These are phyloP conservation scores for Drosophila ezoana DNA, from an alignment of 2,888 invertebrate genomes.

Conservation along the genomic window DNA sequence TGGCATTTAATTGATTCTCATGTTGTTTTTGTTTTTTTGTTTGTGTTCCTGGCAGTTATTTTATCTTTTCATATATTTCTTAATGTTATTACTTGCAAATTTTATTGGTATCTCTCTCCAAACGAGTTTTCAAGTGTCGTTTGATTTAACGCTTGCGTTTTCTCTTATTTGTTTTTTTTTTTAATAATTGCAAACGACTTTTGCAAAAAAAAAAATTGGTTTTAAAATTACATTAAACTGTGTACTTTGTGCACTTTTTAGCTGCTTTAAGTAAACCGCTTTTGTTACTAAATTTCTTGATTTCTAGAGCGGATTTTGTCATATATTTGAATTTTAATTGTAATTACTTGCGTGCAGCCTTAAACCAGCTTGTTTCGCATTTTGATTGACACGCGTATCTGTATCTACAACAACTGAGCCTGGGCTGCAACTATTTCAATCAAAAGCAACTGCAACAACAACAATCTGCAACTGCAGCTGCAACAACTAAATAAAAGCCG, in stretches of 20 bases:
- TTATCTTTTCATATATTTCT: slow-evolving; percentile 7
- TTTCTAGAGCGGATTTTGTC: slow-evolving; percentile 12
- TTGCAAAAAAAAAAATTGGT: slow-evolving; percentile 24
- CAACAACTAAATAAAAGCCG: slow-evolving; percentile 21
- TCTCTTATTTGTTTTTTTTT: slow-evolving; percentile 12
- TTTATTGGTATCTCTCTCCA: slow-evolving; percentile 2
- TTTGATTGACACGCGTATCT: slow-evolving; percentile 72
- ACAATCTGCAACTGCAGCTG: slow-evolving; percentile 21
- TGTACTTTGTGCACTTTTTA: slow-evolving; percentile 61
- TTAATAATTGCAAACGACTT: slow-evolving; percentile 15
- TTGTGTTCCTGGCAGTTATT: slow-evolving; percentile 6
- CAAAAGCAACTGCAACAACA: slow-evolving; percentile 17
- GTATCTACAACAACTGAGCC: slow-evolving; percentile 25
- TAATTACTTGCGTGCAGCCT: slow-evolving; percentile 20
- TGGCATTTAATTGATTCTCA: slow-evolving; percentile 19
- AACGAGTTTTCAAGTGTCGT: slow-evolving; percentile 16
- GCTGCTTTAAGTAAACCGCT: slow-evolving; percentile 2
- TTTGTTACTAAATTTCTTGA: neutral
- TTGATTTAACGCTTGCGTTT: slow-evolving; percentile 18
- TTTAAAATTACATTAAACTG: slow-evolving; percentile 39
- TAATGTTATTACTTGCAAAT: slow-evolving; percentile 12
- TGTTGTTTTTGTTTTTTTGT: neutral
- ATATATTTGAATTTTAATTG: neutral
- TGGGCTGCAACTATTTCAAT: slow-evolving; percentile 12
- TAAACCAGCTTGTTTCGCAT: slow-evolving; percentile 55